phyloP scores from a whole-genome alignment of 2,888 invertebrate genomes.

The Pandemis heparana region DNA sequence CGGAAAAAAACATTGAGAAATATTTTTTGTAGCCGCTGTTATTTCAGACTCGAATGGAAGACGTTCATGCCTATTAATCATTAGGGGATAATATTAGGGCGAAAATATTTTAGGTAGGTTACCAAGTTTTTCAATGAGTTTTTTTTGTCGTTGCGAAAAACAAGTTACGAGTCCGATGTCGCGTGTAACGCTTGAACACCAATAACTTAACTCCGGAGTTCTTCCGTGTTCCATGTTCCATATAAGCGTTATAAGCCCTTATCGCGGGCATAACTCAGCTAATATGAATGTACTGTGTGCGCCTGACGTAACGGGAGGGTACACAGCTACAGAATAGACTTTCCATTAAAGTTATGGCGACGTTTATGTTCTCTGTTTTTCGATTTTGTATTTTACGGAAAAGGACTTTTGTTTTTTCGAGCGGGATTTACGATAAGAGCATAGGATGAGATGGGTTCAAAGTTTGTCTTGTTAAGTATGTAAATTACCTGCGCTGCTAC shows the following conservation, averaged over 20 bases:
- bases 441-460: not conserved
- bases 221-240: constrained; percentile 26
- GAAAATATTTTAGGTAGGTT: not conserved
- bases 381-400: constrained; percentile 9
- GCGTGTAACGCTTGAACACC: constrained; percentile 9
- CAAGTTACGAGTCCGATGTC: constrained; percentile 1
- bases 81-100: not conserved
- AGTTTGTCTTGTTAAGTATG: constrained; percentile 1
- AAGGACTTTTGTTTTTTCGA: not conserved
- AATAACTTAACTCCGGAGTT: constrained; percentile 17
- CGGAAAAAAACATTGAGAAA: not conserved
- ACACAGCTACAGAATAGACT: constrained; percentile 16
- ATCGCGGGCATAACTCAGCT: constrained; percentile 35
- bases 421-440: not conserved
- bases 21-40: not conserved
- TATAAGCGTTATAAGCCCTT: constrained; percentile 24
- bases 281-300: constrained; percentile 32
- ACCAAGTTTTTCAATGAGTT: not conserved
- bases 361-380: constrained; percentile 24
- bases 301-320: constrained; percentile 9
- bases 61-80: not conserved
- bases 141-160: not conserved
- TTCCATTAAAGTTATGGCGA: constrained; percentile 26
- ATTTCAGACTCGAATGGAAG: not conserved
- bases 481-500: not conserved